Percentiles rank a stretch among this genome's conserved stretches.
phyloP scores from a whole-genome alignment of 2,797 vertebrate species.

The Falco concolor region DNA sequence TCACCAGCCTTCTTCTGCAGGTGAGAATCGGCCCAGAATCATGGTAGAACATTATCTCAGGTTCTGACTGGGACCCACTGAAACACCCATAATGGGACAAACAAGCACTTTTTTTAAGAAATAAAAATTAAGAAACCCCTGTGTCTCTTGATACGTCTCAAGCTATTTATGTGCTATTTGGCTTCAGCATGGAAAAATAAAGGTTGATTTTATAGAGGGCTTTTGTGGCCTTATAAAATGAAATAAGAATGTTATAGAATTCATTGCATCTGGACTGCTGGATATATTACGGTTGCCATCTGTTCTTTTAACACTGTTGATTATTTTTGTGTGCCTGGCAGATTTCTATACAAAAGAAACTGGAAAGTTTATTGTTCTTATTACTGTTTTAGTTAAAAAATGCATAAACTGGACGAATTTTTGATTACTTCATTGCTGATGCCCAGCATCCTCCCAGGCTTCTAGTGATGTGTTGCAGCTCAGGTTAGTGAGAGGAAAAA shows the following conservation, averaged over 20 bases:
- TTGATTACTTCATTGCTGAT: background rate
- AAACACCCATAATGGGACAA: background rate
- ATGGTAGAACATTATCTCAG: background rate
- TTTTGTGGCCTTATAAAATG: constrained; percentile 51
- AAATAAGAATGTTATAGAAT: constrained; percentile 23
- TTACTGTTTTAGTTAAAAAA: background rate
- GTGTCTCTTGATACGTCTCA: background rate
- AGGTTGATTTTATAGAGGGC: background rate
- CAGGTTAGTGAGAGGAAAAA: background rate
- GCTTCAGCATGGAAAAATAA: background rate
- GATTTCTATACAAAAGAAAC: background rate
- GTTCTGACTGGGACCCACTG: background rate
- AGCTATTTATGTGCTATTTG: background rate
- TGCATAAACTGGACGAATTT: background rate
- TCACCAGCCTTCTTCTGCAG: background rate
- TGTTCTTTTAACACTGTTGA: background rate
- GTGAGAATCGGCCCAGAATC: background rate
- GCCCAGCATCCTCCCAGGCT: background rate
- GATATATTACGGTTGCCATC: background rate
- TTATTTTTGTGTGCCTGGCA: background rate
- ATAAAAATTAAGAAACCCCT: background rate
- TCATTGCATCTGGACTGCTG: background rate
- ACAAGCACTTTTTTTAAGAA: background rate
- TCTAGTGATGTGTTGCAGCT: background rate
- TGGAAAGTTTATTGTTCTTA: background rate